Percentiles rank a stretch among this genome's conserved stretches.
phyloP scores from a whole-genome alignment of 2,113 vertebrate genomes.

The Perognathus longimembris region DNA sequence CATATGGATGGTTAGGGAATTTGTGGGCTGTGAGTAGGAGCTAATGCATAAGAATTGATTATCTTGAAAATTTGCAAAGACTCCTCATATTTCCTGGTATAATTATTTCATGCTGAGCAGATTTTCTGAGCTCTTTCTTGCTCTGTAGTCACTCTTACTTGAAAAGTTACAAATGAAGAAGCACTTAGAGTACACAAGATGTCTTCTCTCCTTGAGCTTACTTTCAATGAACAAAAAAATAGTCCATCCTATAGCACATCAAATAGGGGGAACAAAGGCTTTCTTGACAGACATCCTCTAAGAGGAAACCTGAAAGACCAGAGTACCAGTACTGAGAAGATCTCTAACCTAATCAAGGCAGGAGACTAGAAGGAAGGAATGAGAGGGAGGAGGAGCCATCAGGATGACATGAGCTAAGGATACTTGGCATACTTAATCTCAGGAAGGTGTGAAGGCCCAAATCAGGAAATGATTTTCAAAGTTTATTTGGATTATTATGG shows the following conservation, averaged over 20 bases:
- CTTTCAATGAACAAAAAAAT: constrained; percentile 4
- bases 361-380: neutral
- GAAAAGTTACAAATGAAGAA: neutral
- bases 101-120: neutral
- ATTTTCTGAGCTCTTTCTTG: neutral
- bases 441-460: neutral
- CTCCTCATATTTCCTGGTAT: neutral
- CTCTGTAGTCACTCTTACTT: neutral
- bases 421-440: neutral
- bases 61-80: neutral
- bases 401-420: neutral
- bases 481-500: neutral
- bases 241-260: neutral
- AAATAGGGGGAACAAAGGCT: neutral
- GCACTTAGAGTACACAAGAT: neutral
- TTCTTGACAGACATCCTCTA: neutral
- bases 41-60: neutral
- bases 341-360: neutral
- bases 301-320: neutral
- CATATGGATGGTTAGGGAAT: neutral
- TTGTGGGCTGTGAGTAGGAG: neutral
- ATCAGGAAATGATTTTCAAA: neutral
- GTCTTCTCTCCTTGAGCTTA: constrained; percentile 18
- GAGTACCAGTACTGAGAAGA: neutral
- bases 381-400: neutral